phyloP scores from a whole-genome alignment of 2,797 vertebrate genomes.

The Carduelis carduelis region DNA sequence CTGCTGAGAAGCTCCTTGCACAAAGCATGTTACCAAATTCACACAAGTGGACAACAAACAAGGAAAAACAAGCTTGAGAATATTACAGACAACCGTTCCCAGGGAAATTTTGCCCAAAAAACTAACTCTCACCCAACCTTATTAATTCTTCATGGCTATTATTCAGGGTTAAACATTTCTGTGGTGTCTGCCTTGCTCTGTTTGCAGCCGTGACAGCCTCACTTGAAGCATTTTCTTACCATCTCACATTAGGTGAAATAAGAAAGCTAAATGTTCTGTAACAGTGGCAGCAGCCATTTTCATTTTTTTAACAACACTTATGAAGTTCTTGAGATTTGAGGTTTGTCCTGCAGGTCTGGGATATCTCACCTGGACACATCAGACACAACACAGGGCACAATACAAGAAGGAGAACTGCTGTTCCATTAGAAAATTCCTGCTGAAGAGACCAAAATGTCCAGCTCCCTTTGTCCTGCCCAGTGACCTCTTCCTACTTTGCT shows the following conservation, averaged over 20 bases:
- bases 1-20: constrained; percentile 51
- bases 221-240: background rate
- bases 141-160: background rate
- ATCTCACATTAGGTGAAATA: background rate
- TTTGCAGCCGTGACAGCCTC: background rate
- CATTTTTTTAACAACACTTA: background rate
- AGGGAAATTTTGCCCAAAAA: background rate
- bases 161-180: background rate
- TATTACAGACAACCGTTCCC: background rate
- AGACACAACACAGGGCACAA: background rate
- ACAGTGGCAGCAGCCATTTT: background rate
- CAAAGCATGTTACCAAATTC: constrained; percentile 48
- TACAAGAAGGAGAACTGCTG: background rate
- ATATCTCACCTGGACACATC: background rate
- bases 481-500: background rate
- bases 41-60: constrained; percentile 26
- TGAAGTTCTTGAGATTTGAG: background rate
- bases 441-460: background rate
- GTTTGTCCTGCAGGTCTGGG: background rate
- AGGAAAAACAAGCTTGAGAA: background rate
- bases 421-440: background rate
- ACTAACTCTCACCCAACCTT: background rate
- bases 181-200: background rate
- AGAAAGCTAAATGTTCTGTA: background rate
- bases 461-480: background rate